Percentiles rank a stretch among this genome's conserved stretches.
Conservation (phyloP, 1,140 invertebrate genomes). For the Panagrolaimus sp. region DNA sequence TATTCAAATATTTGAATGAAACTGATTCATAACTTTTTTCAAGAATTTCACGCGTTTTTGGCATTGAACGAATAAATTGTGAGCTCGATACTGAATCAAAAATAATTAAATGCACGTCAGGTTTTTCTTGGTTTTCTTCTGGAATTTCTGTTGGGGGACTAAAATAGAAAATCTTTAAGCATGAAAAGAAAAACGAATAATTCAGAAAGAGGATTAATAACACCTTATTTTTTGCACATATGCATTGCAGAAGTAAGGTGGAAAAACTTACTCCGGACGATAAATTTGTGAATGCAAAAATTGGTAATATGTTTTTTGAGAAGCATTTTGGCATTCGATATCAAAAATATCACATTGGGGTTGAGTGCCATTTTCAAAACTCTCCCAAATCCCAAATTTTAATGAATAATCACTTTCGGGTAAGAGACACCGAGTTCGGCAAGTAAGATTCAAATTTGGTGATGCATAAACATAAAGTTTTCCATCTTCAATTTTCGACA, state of each 20-base stretch:
- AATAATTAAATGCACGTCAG: conserved; percentile 16
- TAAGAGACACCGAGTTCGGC: background rate
- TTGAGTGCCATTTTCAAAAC: background rate
- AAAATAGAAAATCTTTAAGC: background rate
- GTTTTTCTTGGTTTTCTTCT: background rate
- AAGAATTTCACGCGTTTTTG: conserved; percentile 13
- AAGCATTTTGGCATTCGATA: background rate
- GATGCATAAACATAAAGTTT: background rate
- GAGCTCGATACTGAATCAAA: conserved; percentile 16
- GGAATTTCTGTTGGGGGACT: background rate
- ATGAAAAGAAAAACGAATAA: background rate
- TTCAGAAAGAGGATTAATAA: no score
- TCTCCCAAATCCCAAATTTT: background rate
- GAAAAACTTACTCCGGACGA: background rate
- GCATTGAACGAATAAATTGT: conserved; percentile 16
- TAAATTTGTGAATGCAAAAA: background rate
- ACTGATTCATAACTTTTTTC: conserved; percentile 14
- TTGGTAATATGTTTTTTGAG: background rate
- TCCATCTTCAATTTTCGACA: background rate
- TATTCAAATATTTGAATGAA: conserved; percentile 22
- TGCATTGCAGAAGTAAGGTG: no score
- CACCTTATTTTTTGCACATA: no score
- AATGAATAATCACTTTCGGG: conserved; percentile 3
- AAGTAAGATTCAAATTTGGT: background rate
- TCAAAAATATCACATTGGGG: conserved; percentile 20